Evolutionary conservation across 2,113 vertebrate species (phyloP).

Genomic region (Isichthys henryi): DNA sequence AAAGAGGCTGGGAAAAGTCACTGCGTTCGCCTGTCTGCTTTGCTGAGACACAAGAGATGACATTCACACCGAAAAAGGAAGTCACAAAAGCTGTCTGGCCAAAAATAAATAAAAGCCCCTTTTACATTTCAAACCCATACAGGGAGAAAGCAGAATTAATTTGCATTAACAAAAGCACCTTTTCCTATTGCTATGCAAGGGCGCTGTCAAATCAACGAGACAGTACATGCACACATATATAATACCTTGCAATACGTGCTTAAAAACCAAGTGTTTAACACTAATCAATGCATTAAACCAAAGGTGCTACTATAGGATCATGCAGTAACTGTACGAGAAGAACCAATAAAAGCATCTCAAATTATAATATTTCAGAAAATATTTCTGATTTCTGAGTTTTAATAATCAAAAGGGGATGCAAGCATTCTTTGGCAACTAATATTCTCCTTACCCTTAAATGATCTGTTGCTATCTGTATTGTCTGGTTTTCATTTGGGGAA

Average conservation of each 20-base stretch:
- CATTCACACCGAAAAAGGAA: not conserved
- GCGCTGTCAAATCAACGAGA: not conserved
- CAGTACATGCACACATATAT: not conserved
- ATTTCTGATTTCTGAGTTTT: not conserved
- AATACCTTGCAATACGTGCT: not conserved
- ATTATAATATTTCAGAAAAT: not conserved
- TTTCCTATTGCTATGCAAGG: not conserved
- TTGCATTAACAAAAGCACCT: conserved; percentile 7
- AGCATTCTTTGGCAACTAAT: not conserved
- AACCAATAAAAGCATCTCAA: not conserved
- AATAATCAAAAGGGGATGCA: not conserved
- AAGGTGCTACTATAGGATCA: not conserved
- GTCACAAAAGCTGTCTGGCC: not conserved
- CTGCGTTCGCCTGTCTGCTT: not conserved
- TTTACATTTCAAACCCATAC: not conserved
- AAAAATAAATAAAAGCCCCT: conserved; percentile 1
- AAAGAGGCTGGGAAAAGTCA: not conserved
- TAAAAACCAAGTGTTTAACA: not conserved
- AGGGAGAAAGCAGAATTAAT: conserved; percentile 13
- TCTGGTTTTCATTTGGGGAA: not conserved
- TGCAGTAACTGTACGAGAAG: not conserved
- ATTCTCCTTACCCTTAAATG: not conserved
- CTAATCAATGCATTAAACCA: not conserved
- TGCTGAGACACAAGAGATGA: not conserved
- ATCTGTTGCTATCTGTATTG: not conserved